A percentile compares a stretch with the other conserved stretches of the same genome.
Evolutionary conservation across 2,888 invertebrate genomes (phyloP).

Genomic region (Heliconius cydno): DNA sequence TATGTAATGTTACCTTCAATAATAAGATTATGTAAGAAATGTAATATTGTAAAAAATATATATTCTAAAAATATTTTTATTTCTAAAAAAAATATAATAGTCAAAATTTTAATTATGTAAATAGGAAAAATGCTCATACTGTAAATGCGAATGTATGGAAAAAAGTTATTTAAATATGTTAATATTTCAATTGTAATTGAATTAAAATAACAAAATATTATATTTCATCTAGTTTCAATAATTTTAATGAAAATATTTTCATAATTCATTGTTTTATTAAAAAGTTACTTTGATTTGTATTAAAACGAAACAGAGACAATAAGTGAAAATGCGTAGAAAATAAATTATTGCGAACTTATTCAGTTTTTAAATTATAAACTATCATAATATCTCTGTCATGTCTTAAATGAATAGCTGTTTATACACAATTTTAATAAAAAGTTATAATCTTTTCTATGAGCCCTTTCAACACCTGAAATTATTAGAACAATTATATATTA

Average conservation of each 20-base stretch:
- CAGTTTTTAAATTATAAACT: constrained; percentile 10
- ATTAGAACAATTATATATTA: constrained; percentile 43
- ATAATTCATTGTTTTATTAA: background rate
- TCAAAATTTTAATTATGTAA: constrained; percentile 39
- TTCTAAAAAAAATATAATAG: constrained; percentile 41
- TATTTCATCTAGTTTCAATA: background rate
- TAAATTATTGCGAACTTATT: constrained; percentile 13
- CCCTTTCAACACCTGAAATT: constrained; percentile 34
- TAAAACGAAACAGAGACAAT: constrained; percentile 54
- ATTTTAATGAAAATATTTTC: background rate
- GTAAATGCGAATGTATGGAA: constrained; percentile 8
- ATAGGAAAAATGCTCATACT: constrained; percentile 42
- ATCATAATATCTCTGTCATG: constrained; percentile 28
- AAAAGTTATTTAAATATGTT: background rate
- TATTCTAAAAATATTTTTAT: constrained; percentile 43
- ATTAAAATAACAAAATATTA: constrained; percentile 2
- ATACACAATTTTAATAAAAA: constrained; percentile 28
- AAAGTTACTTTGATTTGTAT: constrained; percentile 19
- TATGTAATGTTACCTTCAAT: constrained; percentile 53
- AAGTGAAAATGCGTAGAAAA: constrained; percentile 47
- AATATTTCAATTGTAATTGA: background rate
- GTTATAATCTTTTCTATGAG: constrained; percentile 25
- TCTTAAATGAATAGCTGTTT: constrained; percentile 18
- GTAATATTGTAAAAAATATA: constrained; percentile 39
- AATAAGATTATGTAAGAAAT: constrained; percentile 46